These are phyloP conservation scores for Genyomyrus donnyi DNA, from an alignment of 2,113 vertebrate species.

Conservation along the genomic window DNA sequence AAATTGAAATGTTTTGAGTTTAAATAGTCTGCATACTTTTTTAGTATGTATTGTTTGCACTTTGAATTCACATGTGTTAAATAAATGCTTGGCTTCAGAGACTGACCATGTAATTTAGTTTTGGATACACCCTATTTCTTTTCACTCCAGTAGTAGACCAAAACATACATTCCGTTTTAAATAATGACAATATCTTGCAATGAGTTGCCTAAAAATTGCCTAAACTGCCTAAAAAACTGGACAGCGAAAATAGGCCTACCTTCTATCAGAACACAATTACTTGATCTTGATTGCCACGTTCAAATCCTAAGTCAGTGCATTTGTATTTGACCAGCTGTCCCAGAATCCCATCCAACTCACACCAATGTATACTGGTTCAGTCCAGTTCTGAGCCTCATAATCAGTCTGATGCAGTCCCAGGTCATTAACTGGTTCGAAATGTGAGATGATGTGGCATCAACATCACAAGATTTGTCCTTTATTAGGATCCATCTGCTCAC, in stretches of 20 bases:
- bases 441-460: neutral
- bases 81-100: neutral
- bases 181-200: neutral
- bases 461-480: neutral
- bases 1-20: neutral
- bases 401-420: neutral
- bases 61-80: neutral
- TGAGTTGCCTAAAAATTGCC: neutral
- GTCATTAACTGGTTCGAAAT: neutral
- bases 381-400: neutral
- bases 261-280: neutral
- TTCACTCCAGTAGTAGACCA: neutral
- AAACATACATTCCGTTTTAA: neutral
- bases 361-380: neutral
- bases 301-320: neutral
- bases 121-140: neutral
- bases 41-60: neutral
- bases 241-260: neutral
- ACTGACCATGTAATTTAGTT: neutral
- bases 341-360: neutral
- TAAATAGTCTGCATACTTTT: neutral
- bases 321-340: neutral
- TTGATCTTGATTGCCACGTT: neutral
- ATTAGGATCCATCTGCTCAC: neutral
- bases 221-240: neutral